Evolutionary conservation across 2,113 vertebrate species (phyloP).

Genomic region (Oryzias celebensis): DNA sequence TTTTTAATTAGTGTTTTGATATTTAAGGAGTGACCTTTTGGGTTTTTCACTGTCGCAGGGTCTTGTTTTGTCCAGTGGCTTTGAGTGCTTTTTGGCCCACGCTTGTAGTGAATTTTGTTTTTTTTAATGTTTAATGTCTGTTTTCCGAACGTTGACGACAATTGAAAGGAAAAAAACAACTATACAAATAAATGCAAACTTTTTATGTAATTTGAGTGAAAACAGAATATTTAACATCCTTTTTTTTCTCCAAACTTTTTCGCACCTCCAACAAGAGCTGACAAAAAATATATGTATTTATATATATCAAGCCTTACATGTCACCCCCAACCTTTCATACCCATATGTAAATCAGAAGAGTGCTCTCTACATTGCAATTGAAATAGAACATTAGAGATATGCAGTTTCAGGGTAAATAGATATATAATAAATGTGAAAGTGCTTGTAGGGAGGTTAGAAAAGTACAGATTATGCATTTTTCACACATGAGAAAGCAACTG

Average conservation of each 20-base stretch:
- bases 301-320: constrained; percentile 1
- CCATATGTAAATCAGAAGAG: constrained; percentile 2
- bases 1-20: too few relatives aligned
- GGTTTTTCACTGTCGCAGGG: too few relatives aligned
- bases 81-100: too few relatives aligned
- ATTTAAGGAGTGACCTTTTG: too few relatives aligned
- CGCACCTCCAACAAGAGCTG: constrained; percentile 32
- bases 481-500: constrained; percentile 24
- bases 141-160: too few relatives aligned
- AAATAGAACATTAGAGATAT: constrained; percentile 27
- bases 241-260: constrained; percentile 15
- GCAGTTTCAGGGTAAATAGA: constrained; percentile 48
- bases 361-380: constrained; percentile 10
- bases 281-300: constrained; percentile 19
- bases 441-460: constrained; percentile 31
- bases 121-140: too few relatives aligned
- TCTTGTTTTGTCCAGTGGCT: too few relatives aligned
- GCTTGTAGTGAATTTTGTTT: too few relatives aligned
- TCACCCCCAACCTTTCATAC: constrained; percentile 12
- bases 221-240: too few relatives aligned
- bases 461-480: constrained; percentile 53
- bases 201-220: too few relatives aligned
- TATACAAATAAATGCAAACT: too few relatives aligned
- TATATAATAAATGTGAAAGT: constrained; percentile 55
- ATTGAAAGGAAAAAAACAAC: too few relatives aligned